phyloP scores from a whole-genome alignment of 2,113 vertebrate species.

The Clarias gariepinus region DNA sequence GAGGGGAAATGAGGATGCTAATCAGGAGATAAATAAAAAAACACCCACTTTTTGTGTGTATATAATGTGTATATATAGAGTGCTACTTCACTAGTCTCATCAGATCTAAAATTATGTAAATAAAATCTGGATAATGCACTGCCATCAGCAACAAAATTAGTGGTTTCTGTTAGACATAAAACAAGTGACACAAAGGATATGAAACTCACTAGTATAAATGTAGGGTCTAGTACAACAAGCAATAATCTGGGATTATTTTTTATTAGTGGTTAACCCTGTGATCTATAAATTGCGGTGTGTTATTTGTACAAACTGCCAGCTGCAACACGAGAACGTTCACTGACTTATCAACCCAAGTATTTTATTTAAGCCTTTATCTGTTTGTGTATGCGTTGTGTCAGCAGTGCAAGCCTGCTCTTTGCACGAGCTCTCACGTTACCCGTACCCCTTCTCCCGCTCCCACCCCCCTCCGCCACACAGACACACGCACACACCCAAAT shows the following conservation, averaged over 20 bases:
- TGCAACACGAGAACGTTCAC: constrained; percentile 22
- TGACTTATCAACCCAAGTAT: constrained; percentile 14
- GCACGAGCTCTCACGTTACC: constrained; percentile 44
- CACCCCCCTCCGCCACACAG: no score
- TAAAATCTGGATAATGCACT: background rate
- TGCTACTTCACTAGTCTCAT: background rate
- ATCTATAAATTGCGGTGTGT: background rate
- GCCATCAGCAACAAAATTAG: background rate
- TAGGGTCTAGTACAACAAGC: background rate
- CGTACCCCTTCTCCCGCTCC: background rate
- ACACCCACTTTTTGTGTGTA: background rate
- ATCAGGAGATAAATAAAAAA: no score
- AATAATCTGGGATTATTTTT: background rate
- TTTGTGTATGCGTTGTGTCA: constrained; percentile 12
- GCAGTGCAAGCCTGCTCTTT: constrained; percentile 14
- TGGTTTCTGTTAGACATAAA: background rate
- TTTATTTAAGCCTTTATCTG: constrained; percentile 25
- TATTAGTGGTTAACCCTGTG: background rate
- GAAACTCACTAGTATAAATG: background rate
- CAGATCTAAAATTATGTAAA: background rate
- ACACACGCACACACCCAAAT: constrained; percentile 1
- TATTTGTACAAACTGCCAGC: background rate
- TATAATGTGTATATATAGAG: background rate
- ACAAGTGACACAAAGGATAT: background rate
- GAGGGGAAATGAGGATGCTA: no score